Conservation (phyloP, 2,888 invertebrate species). For the Ptilodon capucinus region DNA sequence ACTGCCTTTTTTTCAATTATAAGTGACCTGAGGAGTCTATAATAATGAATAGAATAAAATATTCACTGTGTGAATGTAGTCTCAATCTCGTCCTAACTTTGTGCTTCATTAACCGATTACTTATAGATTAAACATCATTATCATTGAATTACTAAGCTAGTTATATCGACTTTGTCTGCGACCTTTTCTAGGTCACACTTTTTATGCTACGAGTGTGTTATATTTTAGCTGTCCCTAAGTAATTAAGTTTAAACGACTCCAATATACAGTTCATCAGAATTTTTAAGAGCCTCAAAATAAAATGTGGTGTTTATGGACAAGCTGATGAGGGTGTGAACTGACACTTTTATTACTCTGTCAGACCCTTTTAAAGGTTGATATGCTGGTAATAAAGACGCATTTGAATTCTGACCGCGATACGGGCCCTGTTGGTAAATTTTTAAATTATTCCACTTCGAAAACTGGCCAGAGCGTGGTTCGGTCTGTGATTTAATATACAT, state of each 20-base stretch:
- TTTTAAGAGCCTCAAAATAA: conserved; percentile 32
- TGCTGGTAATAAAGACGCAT: conserved; percentile 21
- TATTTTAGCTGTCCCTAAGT: neutral
- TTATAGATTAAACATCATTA: no score
- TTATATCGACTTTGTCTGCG: neutral
- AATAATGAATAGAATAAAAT: no score
- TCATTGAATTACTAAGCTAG: neutral
- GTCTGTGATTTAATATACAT: no score
- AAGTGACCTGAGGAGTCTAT: no score
- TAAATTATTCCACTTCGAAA: neutral
- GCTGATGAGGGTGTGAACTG: conserved; percentile 56
- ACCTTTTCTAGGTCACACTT: neutral
- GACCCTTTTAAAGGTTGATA: conserved; percentile 34
- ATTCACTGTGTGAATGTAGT: no score
- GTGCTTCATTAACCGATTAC: no score
- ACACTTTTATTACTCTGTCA: conserved; percentile 49
- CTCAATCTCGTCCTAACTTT: no score
- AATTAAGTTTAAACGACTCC: neutral
- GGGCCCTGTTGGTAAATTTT: neutral
- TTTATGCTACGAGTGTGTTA: no score
- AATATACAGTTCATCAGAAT: conserved; percentile 31
- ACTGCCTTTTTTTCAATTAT: no score
- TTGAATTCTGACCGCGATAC: neutral
- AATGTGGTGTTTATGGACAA: conserved; percentile 41
- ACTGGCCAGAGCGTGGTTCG: neutral